Evolutionary conservation across 2,797 vertebrate species (phyloP).

Genomic region (Anguilla marmorata): DNA sequence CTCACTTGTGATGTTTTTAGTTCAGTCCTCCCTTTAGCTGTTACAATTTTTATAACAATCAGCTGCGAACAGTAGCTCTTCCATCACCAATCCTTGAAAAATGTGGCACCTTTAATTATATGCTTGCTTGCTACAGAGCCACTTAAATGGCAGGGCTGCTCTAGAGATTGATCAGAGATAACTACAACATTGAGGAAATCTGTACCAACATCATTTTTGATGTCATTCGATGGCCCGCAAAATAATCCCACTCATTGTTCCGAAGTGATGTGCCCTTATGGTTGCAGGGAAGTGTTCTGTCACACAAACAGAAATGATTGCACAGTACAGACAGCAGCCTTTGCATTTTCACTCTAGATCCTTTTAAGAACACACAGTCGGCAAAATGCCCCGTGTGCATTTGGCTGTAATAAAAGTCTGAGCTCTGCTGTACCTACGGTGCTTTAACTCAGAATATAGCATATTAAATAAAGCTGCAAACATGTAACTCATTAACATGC

Average conservation of each 20-base stretch:
- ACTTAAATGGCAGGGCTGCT: not conserved
- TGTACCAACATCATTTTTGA: not conserved
- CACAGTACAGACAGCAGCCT: not conserved
- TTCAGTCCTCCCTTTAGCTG: not conserved
- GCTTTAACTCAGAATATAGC: conserved; percentile 78
- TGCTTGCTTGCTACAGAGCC: not conserved
- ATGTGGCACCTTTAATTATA: not conserved
- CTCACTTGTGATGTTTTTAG: not conserved
- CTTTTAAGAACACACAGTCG: not conserved
- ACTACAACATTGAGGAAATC: not conserved
- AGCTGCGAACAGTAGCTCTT: not conserved
- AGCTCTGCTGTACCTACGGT: conserved; percentile 43
- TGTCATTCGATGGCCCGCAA: not conserved
- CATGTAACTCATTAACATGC: conserved; percentile 89
- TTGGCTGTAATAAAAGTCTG: conserved; percentile 29
- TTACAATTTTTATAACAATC: not conserved
- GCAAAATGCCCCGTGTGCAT: not conserved
- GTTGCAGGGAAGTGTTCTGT: not conserved
- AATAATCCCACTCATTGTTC: not conserved
- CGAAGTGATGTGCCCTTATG: not conserved
- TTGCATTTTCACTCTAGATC: not conserved
- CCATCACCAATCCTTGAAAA: not conserved
- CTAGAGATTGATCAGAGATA: not conserved
- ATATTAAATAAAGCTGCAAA: conserved; percentile 88
- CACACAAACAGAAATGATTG: not conserved